phyloP scores from a whole-genome alignment of 2,888 invertebrate genomes.

The Drosophila barbarae region DNA sequence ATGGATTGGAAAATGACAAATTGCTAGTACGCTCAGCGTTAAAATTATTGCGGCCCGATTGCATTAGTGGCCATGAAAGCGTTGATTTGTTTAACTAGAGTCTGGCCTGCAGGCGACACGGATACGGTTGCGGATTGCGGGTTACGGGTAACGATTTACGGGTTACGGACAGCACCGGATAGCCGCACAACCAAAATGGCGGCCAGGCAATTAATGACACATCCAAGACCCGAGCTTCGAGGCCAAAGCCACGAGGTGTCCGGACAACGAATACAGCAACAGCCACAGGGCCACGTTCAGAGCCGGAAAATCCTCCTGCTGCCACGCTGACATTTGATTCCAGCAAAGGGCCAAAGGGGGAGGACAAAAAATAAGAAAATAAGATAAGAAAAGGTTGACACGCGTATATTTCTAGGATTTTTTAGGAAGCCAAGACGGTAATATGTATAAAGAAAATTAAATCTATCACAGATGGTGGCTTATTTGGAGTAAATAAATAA shows the following conservation, averaged over 20 bases:
- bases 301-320: slow-evolving; percentile 32
- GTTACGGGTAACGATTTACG: slow-evolving; percentile 11
- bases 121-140: slow-evolving; percentile 30
- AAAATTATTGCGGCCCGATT: slow-evolving; percentile 70
- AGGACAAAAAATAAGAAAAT: background rate
- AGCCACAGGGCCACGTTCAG: slow-evolving; percentile 9
- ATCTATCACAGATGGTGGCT: background rate
- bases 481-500: too few relatives aligned
- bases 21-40: slow-evolving; percentile 55
- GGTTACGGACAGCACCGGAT: slow-evolving; percentile 20
- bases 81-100: slow-evolving; percentile 67
- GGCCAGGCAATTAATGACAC: slow-evolving; percentile 61
- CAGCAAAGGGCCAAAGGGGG: background rate
- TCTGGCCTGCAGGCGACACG: slow-evolving; percentile 36
- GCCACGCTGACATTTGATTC: slow-evolving; percentile 26
- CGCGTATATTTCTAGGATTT: slow-evolving; percentile 8
- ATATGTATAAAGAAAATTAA: slow-evolving; percentile 2
- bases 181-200: slow-evolving; percentile 56
- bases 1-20: slow-evolving; percentile 65
- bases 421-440: slow-evolving; percentile 1
- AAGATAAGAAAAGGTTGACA: slow-evolving; percentile 21
- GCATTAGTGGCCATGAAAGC: slow-evolving; percentile 67
- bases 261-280: slow-evolving; percentile 12
- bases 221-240: slow-evolving; percentile 37
- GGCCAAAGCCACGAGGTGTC: slow-evolving; percentile 24